Evolutionary conservation across 37 sponge, comb jelly and placozoan genomes (phyloP).

Genomic region (Eunapius fragilis): DNA sequence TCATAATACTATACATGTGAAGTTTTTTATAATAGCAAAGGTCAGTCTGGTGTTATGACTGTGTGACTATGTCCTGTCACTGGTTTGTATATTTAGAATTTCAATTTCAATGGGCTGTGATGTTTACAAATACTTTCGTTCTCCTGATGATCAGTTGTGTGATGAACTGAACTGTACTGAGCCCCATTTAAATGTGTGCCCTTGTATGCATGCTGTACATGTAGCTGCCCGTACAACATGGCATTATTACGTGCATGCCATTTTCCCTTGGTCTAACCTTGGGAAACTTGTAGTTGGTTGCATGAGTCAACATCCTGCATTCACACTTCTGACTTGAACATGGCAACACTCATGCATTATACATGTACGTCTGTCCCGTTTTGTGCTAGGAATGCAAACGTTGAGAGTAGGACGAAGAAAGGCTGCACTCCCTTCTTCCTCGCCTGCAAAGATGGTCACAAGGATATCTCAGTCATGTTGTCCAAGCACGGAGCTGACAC

Average conservation of each 20-base stretch:
- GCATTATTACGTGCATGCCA: no score
- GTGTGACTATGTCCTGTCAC: background rate
- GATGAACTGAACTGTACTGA: no score
- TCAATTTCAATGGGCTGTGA: constrained; percentile 5
- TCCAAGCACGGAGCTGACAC: constrained; percentile 75
- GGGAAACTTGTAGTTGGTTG: no score
- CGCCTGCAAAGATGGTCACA: constrained; percentile 89
- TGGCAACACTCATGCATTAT: no score
- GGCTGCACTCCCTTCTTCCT: constrained; percentile 98
- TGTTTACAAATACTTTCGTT: constrained; percentile 19
- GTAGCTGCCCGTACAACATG: no score
- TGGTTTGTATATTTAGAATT: background rate
- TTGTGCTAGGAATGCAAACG: constrained; percentile 69
- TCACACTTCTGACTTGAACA: no score
- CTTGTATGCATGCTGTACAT: background rate
- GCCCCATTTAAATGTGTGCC: background rate
- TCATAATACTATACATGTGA: no score
- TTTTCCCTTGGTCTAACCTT: no score
- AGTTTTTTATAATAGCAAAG: no score
- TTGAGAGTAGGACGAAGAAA: constrained; percentile 96
- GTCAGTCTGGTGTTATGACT: no score
- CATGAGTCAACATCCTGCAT: no score
- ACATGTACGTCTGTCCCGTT: no score
- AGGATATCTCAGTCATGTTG: constrained; percentile 78
- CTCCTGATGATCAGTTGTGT: constrained; percentile 6